Conservation (phyloP, 2,888 invertebrate species). For the Hyposoter dolosus region DNA sequence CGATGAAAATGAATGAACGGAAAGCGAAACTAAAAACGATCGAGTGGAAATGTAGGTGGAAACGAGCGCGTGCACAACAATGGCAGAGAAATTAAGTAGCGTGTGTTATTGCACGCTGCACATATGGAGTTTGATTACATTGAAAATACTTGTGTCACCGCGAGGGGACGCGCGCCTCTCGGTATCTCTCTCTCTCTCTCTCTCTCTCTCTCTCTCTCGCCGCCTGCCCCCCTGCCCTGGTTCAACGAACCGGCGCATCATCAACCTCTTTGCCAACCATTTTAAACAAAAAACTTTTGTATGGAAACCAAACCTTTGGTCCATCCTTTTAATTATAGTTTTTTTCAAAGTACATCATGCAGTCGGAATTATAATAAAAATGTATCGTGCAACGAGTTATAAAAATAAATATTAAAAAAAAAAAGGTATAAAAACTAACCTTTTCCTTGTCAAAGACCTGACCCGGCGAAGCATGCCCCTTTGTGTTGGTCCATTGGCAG, state of each 20-base stretch:
- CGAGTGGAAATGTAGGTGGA: background rate
- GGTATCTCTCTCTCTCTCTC: slow-evolving; percentile 12
- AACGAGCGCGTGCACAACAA: background rate
- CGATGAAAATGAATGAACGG: background rate
- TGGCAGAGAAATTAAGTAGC: slow-evolving; percentile 10
- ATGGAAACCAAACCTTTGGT: too few species aligned
- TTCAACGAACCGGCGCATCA: slow-evolving; percentile 64
- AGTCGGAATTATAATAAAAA: slow-evolving; percentile 46
- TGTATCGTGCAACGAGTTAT: slow-evolving; percentile 51
- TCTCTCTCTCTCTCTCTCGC: slow-evolving; percentile 5
- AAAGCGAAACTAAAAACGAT: background rate
- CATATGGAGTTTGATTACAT: slow-evolving; percentile 66
- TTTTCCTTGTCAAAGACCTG: slow-evolving; percentile 82
- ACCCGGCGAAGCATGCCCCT: slow-evolving; percentile 80
- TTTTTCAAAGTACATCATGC: background rate
- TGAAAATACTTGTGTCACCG: slow-evolving; percentile 71
- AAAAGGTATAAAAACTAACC: slow-evolving; percentile 49
- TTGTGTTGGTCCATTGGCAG: slow-evolving; percentile 83
- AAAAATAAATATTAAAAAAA: too few species aligned
- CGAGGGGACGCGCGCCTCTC: slow-evolving; percentile 52
- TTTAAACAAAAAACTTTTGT: background rate
- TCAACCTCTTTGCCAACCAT: background rate
- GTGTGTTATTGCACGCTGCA: slow-evolving; percentile 34
- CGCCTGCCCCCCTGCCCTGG: background rate
- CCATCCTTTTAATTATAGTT: background rate